Evolutionary conservation across 92 coral and sea anemone species (phyloP).

Genomic region (Muricea muricata): DNA sequence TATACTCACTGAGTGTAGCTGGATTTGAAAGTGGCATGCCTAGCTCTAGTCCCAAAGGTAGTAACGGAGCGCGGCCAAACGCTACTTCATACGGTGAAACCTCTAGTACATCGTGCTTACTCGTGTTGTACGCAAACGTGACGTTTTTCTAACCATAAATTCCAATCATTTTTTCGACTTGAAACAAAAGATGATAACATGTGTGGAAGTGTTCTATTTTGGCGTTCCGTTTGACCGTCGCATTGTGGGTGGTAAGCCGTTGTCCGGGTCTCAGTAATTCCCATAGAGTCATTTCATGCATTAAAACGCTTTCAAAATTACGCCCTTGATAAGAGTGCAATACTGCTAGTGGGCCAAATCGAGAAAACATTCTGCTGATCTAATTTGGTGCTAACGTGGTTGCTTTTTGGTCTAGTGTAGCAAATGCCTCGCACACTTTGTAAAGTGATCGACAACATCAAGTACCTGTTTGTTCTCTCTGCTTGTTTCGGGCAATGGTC

Average conservation of each 20-base stretch:
- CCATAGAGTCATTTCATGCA: too few relatives aligned
- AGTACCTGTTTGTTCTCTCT: too few relatives aligned
- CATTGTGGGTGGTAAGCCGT: too few relatives aligned
- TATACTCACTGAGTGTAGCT: constrained; percentile 46
- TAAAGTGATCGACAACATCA: too few relatives aligned
- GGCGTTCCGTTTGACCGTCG: too few relatives aligned
- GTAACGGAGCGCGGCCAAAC: constrained; percentile 31
- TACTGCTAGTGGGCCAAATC: too few relatives aligned
- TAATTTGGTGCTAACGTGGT: too few relatives aligned
- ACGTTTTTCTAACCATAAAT: constrained; percentile 53
- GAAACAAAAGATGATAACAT: constrained; percentile 56
- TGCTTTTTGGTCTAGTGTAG: constrained; percentile 47
- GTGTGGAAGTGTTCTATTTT: neutral
- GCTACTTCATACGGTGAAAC: constrained; percentile 27
- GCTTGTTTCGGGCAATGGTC: too few relatives aligned
- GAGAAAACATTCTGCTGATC: too few relatives aligned
- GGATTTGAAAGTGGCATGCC: constrained; percentile 59
- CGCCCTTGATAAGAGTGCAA: too few relatives aligned
- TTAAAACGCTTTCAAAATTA: too few relatives aligned
- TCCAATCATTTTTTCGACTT: constrained; percentile 58
- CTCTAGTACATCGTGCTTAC: constrained; percentile 53
- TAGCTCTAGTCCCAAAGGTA: constrained; percentile 61
- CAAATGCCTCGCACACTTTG: constrained; percentile 55
- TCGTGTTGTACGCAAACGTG: constrained; percentile 56
- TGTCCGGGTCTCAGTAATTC: too few relatives aligned